These are phyloP conservation scores for Gallinago solitaria DNA, from an alignment of 2,797 vertebrate species.

Conservation along the genomic window DNA sequence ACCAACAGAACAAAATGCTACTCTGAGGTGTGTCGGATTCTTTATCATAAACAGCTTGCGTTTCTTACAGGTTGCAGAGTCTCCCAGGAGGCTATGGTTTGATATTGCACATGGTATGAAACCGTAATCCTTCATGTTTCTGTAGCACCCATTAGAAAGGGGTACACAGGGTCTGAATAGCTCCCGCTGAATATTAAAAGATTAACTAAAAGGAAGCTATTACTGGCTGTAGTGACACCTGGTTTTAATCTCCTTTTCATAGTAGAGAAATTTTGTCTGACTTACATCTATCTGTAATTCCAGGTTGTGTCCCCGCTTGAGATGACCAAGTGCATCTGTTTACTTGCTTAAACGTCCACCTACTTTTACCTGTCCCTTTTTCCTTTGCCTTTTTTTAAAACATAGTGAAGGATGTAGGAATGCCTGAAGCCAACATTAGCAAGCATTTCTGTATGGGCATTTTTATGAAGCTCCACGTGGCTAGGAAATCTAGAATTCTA, in stretches of 20 bases:
- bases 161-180: background rate
- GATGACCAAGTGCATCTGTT: background rate
- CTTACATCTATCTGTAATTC: background rate
- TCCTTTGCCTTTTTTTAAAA: background rate
- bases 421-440: background rate
- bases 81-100: background rate
- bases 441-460: background rate
- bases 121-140: background rate
- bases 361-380: background rate
- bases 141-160: background rate
- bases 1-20: background rate
- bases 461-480: background rate
- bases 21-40: background rate
- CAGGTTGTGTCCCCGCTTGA: background rate
- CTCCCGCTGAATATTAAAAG: background rate
- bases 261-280: background rate
- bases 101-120: background rate
- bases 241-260: background rate
- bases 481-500: background rate
- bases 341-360: background rate
- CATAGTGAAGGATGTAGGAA: fast-evolving
- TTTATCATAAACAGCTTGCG: background rate
- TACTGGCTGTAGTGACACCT: background rate
- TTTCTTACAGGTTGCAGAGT: background rate
- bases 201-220: background rate